Evolutionary conservation across 2,888 invertebrate genomes (phyloP).

Genomic region (Noctua comes): DNA sequence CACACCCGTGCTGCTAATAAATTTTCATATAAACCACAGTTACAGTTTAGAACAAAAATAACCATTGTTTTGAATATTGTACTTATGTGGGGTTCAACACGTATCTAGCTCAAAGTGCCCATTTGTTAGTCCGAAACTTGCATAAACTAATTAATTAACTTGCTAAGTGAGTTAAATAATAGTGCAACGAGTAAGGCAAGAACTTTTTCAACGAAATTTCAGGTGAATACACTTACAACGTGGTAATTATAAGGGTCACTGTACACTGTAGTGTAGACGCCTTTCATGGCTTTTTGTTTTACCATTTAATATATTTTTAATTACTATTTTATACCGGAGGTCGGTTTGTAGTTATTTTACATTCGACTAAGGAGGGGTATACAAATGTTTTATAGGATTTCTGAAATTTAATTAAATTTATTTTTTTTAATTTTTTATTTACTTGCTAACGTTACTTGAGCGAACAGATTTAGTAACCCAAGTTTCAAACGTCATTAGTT

Average conservation of each 20-base stretch:
- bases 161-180: conserved; percentile 62
- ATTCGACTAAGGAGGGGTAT: not conserved
- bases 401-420: too few species aligned
- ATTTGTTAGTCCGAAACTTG: conserved; percentile 55
- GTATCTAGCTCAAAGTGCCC: conserved; percentile 58
- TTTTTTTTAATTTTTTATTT: too few species aligned
- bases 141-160: conserved; percentile 59
- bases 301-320: conserved; percentile 2
- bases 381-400: not conserved
- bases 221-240: conserved; percentile 44
- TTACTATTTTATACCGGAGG: conserved; percentile 9
- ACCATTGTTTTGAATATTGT: conserved; percentile 45
- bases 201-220: conserved; percentile 54
- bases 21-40: conserved; percentile 53
- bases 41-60: conserved; percentile 52
- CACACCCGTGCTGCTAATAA: conserved; percentile 38
- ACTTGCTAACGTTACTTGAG: not conserved
- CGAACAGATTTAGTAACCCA: not conserved
- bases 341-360: conserved; percentile 1
- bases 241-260: conserved; percentile 31
- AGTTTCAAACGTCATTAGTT: not conserved
- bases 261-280: conserved; percentile 6
- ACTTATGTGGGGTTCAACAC: conserved; percentile 30
- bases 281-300: conserved; percentile 26
- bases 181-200: conserved; percentile 51